Evolutionary conservation across 2,888 invertebrate genomes (phyloP).

Genomic region (Agonum fuliginosum): DNA sequence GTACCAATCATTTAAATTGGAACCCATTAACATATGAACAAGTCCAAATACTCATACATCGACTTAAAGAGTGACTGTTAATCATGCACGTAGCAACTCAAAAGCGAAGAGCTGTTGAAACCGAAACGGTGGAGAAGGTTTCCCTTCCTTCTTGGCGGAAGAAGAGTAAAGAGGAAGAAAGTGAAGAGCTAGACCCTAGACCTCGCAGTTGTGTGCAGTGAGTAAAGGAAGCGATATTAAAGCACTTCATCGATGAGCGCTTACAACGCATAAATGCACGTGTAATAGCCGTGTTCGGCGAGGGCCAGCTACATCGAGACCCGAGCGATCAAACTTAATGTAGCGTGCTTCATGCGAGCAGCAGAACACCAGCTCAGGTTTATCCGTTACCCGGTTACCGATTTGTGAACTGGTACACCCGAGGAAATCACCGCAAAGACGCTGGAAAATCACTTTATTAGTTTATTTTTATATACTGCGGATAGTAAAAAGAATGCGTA

Average conservation of each 20-base stretch:
- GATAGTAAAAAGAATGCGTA: too few species aligned
- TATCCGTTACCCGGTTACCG: background rate
- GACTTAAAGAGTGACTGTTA: conserved; percentile 9
- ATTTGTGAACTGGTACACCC: background rate
- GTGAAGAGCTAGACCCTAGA: background rate
- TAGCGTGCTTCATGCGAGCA: conserved; percentile 23
- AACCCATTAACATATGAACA: conserved; percentile 29
- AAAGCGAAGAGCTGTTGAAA: conserved; percentile 20
- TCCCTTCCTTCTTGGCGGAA: background rate
- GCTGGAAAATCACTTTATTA: background rate
- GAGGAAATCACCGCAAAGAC: background rate
- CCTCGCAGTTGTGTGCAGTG: conserved; percentile 8
- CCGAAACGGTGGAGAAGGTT: background rate
- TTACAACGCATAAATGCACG: conserved; percentile 53
- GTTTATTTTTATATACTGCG: too few species aligned
- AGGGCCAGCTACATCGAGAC: conserved; percentile 4
- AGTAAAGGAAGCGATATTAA: conserved; percentile 41
- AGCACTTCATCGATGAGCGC: conserved; percentile 50
- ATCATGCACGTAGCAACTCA: conserved; percentile 33
- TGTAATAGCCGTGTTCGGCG: conserved; percentile 49
- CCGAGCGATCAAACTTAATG: conserved; percentile 50
- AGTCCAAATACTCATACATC: background rate
- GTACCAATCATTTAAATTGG: too few species aligned
- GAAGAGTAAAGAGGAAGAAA: conserved; percentile 11
- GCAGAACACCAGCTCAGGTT: background rate